Evolutionary conservation across 2,113 vertebrate species (phyloP).

Genomic region (Larimichthys polyactis): DNA sequence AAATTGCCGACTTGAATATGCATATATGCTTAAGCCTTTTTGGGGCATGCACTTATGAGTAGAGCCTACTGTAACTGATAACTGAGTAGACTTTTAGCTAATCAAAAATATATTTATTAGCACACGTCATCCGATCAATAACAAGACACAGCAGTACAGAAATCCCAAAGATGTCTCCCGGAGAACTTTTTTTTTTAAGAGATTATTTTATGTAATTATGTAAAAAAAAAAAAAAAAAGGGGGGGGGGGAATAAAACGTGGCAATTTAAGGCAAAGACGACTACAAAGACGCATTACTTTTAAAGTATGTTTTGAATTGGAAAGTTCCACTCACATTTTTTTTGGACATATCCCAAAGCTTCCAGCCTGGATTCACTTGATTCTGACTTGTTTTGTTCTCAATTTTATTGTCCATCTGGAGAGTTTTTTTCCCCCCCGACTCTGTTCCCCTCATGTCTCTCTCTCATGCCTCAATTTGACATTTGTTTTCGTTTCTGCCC

Average conservation of each 20-base stretch:
- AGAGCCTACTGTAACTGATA: not conserved
- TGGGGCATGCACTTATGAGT: not conserved
- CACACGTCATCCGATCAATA: too few relatives aligned
- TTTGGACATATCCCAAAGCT: not conserved
- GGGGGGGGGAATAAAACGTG: not conserved
- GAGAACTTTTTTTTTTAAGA: not conserved
- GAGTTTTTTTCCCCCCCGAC: not conserved
- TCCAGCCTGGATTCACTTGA: not conserved
- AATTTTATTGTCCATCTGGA: not conserved
- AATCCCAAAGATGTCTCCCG: not conserved
- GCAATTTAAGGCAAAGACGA: not conserved
- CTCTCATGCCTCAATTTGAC: not conserved
- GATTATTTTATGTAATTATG: not conserved
- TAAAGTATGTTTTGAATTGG: constrained; percentile 11
- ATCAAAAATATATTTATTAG: not conserved
- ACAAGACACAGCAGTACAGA: not conserved
- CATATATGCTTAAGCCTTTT: not conserved
- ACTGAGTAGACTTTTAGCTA: not conserved
- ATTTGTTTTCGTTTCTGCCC: not conserved
- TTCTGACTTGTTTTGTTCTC: constrained; percentile 11
- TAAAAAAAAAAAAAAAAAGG: not conserved
- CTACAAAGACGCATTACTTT: not conserved
- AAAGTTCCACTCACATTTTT: not conserved
- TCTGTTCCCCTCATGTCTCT: not conserved
- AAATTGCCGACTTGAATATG: not conserved